These are phyloP conservation scores for Calyptommatus sinebrachiatus DNA, from an alignment of 2,113 vertebrate genomes.

Conservation along the genomic window DNA sequence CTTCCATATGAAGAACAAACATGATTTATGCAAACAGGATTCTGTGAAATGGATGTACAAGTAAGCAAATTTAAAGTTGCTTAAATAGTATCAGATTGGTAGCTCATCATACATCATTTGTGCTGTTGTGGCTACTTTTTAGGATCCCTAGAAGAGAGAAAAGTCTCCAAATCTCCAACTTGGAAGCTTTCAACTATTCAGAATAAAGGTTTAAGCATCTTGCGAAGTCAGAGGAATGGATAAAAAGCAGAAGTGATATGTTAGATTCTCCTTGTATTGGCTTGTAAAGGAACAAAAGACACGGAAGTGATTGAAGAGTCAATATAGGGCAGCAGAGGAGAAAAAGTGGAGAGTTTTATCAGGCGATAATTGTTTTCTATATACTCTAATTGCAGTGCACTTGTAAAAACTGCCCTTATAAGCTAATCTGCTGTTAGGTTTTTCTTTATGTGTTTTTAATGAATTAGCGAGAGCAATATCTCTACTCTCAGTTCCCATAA, in stretches of 20 bases:
- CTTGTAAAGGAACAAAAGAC: conserved; percentile 13
- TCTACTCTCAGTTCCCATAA: neutral
- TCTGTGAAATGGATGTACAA: neutral
- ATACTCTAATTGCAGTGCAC: conserved; percentile 61
- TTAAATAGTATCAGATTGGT: neutral
- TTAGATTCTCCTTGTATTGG: neutral
- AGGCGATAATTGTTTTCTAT: conserved; percentile 63
- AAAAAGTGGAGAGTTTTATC: conserved; percentile 59
- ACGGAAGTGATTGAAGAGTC: conserved; percentile 44
- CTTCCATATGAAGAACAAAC: too few species aligned
- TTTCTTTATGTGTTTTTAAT: conserved; percentile 48
- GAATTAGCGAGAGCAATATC: conserved; percentile 27
- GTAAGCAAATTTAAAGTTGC: neutral
- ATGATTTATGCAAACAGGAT: too few species aligned
- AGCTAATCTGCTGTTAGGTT: conserved; percentile 50
- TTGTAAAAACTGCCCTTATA: conserved; percentile 55
- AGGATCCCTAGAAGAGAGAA: neutral
- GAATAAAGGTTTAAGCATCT: neutral
- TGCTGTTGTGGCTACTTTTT: neutral
- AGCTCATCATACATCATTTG: neutral
- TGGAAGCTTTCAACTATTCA: neutral
- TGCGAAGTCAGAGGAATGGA: too few species aligned
- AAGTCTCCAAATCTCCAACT: neutral
- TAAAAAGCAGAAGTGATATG: neutral
- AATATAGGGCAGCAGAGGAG: conserved; percentile 49